Base-by-base conservation (phyloP, 1,140 invertebrate genomes). In the Campoletis sonorensis region DNA sequence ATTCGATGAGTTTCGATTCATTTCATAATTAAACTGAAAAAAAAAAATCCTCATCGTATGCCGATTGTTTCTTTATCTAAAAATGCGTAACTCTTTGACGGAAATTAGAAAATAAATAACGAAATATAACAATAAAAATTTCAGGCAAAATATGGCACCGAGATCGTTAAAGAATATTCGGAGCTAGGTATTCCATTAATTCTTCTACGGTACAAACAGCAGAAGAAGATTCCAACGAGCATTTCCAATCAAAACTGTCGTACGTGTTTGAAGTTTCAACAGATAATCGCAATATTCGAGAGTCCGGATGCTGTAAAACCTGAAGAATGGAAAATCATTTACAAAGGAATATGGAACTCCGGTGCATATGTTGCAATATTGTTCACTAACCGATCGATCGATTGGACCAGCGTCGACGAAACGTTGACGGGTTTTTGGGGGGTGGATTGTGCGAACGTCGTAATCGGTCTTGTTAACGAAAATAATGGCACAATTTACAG, bases 361-460 rank as follows among this genome's bases (percentile, higher is more conserved):
- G 21, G 15, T 40, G 71, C 37, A 3, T 11, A 16, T 23, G 51
- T 79, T 58, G 30, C 23, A 0, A 79, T 82, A 49, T 80, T 79
- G 51, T 68, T 82, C 10, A 79, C 21, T 0, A 23, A 58, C 13
- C n/a, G 7, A 13, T 23, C 30, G 13, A 30, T 68, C 23, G 71
- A 71, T 67, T 7, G n/a, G 7, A 10, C 40, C 7, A 72, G 67
- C 8, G 58, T 76, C 15, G 26, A 81, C 75, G 4, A 16, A 45
- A 27, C 80, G 2, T 61, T 84, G 1, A 33, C 37, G 23, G 51
- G 11, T n/a, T 84, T 84, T 49, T 84, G 83, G 83, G 5, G 23
- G 0, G 3, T 72, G 2, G 77, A 79, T 40, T 79, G 78, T 21
- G 5, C 71, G 16, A 82, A 84, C 67, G 80, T 84, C 23, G 45